Conservation (phyloP, 2,797 vertebrate genomes). For the Falco columbarius region DNA sequence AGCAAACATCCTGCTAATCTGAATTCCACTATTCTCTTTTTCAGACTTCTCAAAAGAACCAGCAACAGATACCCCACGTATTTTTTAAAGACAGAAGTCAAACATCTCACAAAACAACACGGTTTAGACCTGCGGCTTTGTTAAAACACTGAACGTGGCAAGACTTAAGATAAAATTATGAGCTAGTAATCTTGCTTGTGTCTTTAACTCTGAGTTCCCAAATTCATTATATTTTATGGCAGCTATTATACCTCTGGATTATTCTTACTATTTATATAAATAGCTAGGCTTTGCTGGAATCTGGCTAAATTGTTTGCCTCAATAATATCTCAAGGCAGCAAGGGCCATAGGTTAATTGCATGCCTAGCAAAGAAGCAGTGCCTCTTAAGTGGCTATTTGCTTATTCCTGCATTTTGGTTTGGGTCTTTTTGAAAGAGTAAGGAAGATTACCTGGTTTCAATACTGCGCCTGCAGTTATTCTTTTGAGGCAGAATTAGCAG, state of each 20-base stretch:
- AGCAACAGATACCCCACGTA: not conserved
- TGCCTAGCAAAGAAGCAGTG: not conserved
- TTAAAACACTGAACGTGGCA: not conserved
- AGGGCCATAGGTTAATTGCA: not conserved
- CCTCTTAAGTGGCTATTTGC: not conserved
- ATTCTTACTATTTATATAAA: constrained; percentile 1
- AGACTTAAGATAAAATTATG: not conserved
- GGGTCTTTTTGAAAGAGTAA: not conserved
- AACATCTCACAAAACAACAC: not conserved
- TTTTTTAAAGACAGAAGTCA: not conserved
- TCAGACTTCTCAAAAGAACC: not conserved
- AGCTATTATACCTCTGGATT: not conserved
- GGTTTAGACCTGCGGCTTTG: not conserved
- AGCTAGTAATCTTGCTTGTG: not conserved
- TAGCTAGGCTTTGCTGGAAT: constrained; percentile 6
- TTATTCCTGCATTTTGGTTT: not conserved
- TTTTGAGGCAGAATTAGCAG: not conserved
- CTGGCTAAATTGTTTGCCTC: not conserved
- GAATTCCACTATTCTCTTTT: not conserved
- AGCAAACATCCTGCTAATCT: not conserved
- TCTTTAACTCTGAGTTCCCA: not conserved
- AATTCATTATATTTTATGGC: not conserved
- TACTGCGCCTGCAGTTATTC: not conserved
- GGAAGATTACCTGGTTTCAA: not conserved
- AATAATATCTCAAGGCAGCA: not conserved